Conservation (phyloP, 2,797 vertebrate genomes). For the Microctenopoma steveboyesi region DNA sequence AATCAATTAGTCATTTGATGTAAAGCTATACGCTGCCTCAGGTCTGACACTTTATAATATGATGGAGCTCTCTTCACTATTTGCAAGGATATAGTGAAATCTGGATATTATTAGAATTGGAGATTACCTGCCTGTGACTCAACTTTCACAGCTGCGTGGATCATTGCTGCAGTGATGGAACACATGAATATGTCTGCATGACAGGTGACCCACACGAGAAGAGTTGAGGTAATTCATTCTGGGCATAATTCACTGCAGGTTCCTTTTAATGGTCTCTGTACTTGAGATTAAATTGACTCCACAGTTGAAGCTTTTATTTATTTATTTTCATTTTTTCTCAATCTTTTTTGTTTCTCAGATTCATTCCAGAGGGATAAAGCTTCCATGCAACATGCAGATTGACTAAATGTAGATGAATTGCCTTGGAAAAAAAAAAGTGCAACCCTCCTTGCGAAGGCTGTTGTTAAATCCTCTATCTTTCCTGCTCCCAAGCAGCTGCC, state of each 20-base stretch:
- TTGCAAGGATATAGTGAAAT: constrained; percentile 55
- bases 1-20: constrained; percentile 36
- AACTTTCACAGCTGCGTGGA: constrained; percentile 45
- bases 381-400: constrained; percentile 45
- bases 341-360: constrained; percentile 39
- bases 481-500: constrained; percentile 66
- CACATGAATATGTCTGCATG: constrained; percentile 46
- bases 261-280: constrained; percentile 55
- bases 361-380: constrained; percentile 51
- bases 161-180: constrained; percentile 68
- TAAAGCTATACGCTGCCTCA: constrained; percentile 27
- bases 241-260: constrained; percentile 52
- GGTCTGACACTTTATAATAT: constrained; percentile 35
- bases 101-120: constrained; percentile 64
- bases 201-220: constrained; percentile 66
- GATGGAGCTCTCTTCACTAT: constrained; percentile 46
- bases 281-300: constrained; percentile 60
- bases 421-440: constrained; percentile 39
- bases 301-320: constrained; percentile 17
- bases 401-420: constrained; percentile 75
- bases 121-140: constrained; percentile 67
- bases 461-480: constrained; percentile 76
- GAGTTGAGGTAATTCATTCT: constrained; percentile 47
- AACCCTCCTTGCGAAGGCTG: constrained; percentile 62
- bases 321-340: constrained; percentile 15